A percentile compares a stretch with the other conserved stretches of the same genome.
Evolutionary conservation across 1,140 invertebrate species (phyloP).

Genomic region (Drosophila pectinifera): DNA sequence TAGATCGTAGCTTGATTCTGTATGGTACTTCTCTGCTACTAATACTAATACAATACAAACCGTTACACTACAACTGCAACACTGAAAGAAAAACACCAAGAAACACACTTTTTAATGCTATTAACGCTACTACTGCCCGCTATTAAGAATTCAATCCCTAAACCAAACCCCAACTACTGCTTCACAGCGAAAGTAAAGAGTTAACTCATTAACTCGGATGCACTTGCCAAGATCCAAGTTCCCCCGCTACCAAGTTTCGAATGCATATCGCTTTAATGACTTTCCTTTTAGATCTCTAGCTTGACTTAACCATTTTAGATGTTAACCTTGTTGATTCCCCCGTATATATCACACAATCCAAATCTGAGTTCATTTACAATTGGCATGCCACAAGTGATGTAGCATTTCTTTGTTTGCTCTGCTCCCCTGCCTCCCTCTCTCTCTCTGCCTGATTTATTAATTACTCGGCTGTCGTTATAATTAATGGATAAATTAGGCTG

Average conservation of each 20-base stretch:
- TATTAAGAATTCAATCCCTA: neutral
- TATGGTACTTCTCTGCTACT: slow-evolving; percentile 48
- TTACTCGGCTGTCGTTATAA: slow-evolving; percentile 49
- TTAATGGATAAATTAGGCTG: slow-evolving; percentile 53
- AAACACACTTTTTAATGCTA: slow-evolving; percentile 48
- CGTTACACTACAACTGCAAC: slow-evolving; percentile 41
- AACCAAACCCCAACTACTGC: slow-evolving; percentile 4
- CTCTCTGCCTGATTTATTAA: slow-evolving; percentile 39
- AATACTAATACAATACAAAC: slow-evolving; percentile 46
- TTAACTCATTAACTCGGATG: slow-evolving; percentile 33
- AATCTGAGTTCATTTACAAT: slow-evolving; percentile 53
- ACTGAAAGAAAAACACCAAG: slow-evolving; percentile 21
- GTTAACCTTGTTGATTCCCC: slow-evolving; percentile 17
- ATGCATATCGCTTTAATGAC: slow-evolving; percentile 50
- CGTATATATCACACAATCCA: slow-evolving; percentile 17
- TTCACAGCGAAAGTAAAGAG: slow-evolving; percentile 39
- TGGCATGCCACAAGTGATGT: slow-evolving; percentile 56
- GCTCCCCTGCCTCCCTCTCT: neutral
- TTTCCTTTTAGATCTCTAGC: slow-evolving; percentile 30
- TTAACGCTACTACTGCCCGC: slow-evolving; percentile 35
- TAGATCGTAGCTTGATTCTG: slow-evolving; percentile 47
- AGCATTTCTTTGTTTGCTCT: slow-evolving; percentile 48
- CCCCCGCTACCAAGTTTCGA: slow-evolving; percentile 5
- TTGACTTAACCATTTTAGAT: slow-evolving; percentile 18
- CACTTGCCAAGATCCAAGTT: slow-evolving; percentile 21